Base-by-base conservation (phyloP, 1,140 invertebrate species). In the Drosophila mojavensis region DNA sequence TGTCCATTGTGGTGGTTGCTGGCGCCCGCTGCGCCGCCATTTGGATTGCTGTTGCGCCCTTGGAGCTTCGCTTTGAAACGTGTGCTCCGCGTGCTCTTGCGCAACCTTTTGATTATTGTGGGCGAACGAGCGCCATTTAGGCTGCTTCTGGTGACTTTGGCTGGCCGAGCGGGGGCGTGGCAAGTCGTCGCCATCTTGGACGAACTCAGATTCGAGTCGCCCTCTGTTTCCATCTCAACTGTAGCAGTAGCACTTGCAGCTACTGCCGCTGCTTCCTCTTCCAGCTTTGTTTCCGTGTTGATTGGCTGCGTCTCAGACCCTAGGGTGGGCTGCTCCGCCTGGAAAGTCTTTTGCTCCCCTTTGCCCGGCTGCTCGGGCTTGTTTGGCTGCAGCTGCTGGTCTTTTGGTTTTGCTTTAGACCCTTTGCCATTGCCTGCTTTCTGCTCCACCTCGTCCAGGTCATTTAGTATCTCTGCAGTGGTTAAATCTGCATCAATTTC, bases 1-100 rank as follows among this genome's bases (percentile, higher is more conserved):
- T 45, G 86, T 2, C 45, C 66, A 26, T 67, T 69, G 53, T 78
- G 68, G 6, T 13, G 11, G 3, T 72, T 69, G 56, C 77, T 79
- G 10, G 5, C 15, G 2, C n/a, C n/a, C 15, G 43, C 43, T 17
- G 43, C 15, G 7, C 36, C 43, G 1, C 30, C 54, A 7, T n/a
- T 41, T 6, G 43, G 41, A 33, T 33, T 33, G 11, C 33, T 71
- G 10, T 41, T 75, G 61, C 0, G 65, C 63, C 15, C 64, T 55
- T 5, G 36, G 36, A 74, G 48, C 58, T 92, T 92, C 36, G 94
- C 93, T 61, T 94, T 94, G 61, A 94, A 94, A 39, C 94, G 93
- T 3, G 94, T 93, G 59, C 93, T 91, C 72, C 94, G 91, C 9
- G 94, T 93, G 92, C 95, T 94, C 82, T 94, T 93, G 54, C 94